Base-by-base conservation (phyloP, 2,797 vertebrate genomes). In the Delichon dasypus region DNA sequence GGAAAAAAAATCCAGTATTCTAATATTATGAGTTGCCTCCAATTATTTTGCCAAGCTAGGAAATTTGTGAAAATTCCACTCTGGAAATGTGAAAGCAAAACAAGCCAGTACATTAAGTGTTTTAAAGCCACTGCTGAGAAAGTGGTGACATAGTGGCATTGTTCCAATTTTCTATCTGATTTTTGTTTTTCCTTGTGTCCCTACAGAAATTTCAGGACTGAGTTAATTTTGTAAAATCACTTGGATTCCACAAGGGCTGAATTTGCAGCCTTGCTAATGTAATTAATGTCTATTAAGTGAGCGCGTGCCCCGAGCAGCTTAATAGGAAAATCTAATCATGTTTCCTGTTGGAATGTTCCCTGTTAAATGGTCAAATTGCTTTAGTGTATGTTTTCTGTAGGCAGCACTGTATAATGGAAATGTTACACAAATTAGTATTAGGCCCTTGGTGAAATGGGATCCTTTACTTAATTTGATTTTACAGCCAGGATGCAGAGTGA, bases 391-490 rank as follows among this genome's bases (percentile, higher is more conserved):
- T 91, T 97, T 97, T 96, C 92, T 90, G 72, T 81, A 96, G 96
- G 96, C 94, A 96, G 93, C 93, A 65, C 92, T 97, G 95, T 95
- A 97, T 95, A 97, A 97, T 97, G 95, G 97, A 97, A 98, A 97
- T 95, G 97, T 97, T 95, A 96, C 94, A 97, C 96, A 97, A 98
- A 97, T 97, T 95, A 97, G 90, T 95, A 97, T 93, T 88, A 95
- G 97, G 85, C 97, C 94, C 95, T 97, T 93, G 96, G 96, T 97
- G 96, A 97, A 88, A 74, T 36, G 94, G 94, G 96, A 97, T 95
- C 95, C 96, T 97, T 97, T 96, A 96, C 97, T 98, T 97, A 97
- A 98, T 98, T 97, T 97, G 93, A 73, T 96, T 98, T 98, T 97
- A 95, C 85, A 91, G 82, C 88, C 92, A 64, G 93, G 86, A 80